Percentiles rank a stretch among this genome's conserved stretches.
Conservation (phyloP, 1,140 invertebrate genomes). For the Dinoponera quadriceps region DNA sequence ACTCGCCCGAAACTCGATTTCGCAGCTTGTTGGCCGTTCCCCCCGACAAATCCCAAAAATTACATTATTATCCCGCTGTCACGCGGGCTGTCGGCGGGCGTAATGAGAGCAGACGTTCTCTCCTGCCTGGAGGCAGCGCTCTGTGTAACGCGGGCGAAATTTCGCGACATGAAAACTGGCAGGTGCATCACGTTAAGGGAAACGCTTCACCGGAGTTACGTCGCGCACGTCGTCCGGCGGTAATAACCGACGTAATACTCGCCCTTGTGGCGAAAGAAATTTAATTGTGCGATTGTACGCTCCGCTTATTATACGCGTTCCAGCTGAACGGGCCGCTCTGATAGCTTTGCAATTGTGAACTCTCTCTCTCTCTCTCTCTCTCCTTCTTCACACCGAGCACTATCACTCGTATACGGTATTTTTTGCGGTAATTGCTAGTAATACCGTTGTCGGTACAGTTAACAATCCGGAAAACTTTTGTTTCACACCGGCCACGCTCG, state of each 20-base stretch:
- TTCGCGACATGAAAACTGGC: conserved; percentile 37
- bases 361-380: not conserved
- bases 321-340: not conserved
- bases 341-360: conserved; percentile 23
- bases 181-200: conserved; percentile 28
- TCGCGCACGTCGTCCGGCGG: conserved; percentile 2
- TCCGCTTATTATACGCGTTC: not conserved
- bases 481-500: not conserved
- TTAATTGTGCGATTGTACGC: conserved; percentile 6
- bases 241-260: conserved; percentile 24
- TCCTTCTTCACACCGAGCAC: not conserved
- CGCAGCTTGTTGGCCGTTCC: conserved; percentile 30
- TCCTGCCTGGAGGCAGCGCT: conserved; percentile 18
- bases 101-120: conserved; percentile 52
- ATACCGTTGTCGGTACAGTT: not conserved
- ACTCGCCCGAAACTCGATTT: conserved; percentile 55
- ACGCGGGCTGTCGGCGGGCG: conserved; percentile 28
- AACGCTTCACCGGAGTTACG: conserved; percentile 42
- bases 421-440: conserved; percentile 9
- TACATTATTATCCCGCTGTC: conserved; percentile 58
- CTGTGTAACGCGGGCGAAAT: conserved; percentile 31
- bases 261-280: conserved; percentile 15
- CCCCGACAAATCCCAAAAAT: conserved; percentile 47
- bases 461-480: conserved; percentile 1
- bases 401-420: not conserved